Conservation (phyloP, 2,113 vertebrate species). For the Panurus biarmicus region DNA sequence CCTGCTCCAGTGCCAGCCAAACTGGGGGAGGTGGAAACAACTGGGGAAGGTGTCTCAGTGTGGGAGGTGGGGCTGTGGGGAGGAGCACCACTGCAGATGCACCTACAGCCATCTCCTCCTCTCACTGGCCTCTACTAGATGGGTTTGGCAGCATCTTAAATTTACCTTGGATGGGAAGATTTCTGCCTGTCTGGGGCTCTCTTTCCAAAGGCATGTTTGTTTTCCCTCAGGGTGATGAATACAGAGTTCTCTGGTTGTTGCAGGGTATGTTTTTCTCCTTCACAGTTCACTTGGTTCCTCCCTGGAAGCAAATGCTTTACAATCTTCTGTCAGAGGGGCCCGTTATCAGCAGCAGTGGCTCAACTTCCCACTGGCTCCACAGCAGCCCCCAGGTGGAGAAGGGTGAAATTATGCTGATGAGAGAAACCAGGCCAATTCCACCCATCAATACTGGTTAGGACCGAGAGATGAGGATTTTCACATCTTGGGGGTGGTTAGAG, state of each 20-base stretch:
- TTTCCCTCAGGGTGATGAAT: constrained; percentile 21
- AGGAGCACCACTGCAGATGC: background rate
- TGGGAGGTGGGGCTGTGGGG: background rate
- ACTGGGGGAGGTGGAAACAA: background rate
- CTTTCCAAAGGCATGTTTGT: constrained; percentile 22
- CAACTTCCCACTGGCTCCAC: background rate
- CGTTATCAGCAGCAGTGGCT: background rate
- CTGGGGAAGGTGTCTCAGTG: background rate
- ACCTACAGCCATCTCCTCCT: background rate
- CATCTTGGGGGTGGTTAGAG: background rate
- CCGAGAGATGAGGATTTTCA: background rate
- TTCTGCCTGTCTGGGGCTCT: background rate
- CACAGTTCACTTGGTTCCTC: constrained; percentile 42
- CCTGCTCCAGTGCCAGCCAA: background rate
- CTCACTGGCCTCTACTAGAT: background rate
- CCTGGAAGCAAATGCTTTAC: constrained; percentile 19
- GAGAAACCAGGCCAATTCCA: background rate
- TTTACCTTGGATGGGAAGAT: background rate
- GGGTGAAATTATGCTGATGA: background rate
- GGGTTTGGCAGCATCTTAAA: background rate
- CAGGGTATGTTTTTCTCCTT: constrained; percentile 32
- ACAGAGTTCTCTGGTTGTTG: background rate
- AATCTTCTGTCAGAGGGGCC: background rate
- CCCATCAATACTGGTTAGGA: background rate
- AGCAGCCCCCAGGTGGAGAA: background rate